Conservation (phyloP, 2,797 vertebrate genomes). For the Centroberyx gerrardi region DNA sequence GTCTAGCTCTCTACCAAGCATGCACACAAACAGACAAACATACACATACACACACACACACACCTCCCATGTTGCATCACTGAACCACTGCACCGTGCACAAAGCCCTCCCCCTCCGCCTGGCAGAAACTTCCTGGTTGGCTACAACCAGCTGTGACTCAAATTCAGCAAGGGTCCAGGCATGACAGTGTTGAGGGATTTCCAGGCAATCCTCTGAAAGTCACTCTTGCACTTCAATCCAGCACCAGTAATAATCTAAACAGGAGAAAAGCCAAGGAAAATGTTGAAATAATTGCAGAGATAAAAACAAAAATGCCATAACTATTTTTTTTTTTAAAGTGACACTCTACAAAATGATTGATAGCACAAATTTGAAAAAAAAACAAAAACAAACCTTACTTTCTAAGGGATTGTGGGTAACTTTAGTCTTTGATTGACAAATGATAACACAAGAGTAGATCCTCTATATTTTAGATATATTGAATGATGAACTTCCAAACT, state of each 20-base stretch:
- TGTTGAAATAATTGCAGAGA: neutral
- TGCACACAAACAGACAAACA: conserved; percentile 52
- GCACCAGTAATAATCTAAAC: conserved; percentile 74
- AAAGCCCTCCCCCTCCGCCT: conserved; percentile 34
- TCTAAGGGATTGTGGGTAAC: no score
- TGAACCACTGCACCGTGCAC: conserved; percentile 63
- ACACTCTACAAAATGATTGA: neutral
- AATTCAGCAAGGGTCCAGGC: conserved; percentile 60
- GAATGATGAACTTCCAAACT: neutral
- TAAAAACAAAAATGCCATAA: neutral
- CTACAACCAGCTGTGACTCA: conserved; percentile 47
- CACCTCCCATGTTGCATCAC: conserved; percentile 58
- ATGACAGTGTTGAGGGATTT: conserved; percentile 50
- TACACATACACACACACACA: conserved; percentile 30
- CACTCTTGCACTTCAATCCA: conserved; percentile 67
- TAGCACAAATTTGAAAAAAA: neutral
- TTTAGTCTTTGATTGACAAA: no score
- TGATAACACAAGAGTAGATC: no score
- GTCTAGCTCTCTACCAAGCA: conserved; percentile 55
- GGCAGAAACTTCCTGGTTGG: conserved; percentile 40
- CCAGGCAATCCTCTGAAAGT: conserved; percentile 66
- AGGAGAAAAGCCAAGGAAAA: conserved; percentile 5
- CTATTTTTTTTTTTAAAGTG: no score
- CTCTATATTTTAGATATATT: neutral
- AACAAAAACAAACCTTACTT: neutral